phyloP scores from a whole-genome alignment of 2,888 invertebrate species.

The Pyralis farinalis region DNA sequence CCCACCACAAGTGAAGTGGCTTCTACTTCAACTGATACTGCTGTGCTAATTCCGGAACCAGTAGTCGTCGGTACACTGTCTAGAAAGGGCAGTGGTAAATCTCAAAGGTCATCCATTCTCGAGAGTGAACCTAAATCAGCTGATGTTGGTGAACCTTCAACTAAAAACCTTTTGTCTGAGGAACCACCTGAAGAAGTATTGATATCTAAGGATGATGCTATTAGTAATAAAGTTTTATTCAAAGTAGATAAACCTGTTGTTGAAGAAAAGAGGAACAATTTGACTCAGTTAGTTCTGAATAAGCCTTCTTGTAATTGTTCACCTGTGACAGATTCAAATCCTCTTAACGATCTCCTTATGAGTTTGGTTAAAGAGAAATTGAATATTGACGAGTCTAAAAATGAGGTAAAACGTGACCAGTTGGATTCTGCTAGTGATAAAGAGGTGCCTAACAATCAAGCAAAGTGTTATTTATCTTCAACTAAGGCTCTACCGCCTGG shows the following conservation, averaged over 20 bases:
- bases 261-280: slow-evolving; percentile 68
- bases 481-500: slow-evolving; percentile 91
- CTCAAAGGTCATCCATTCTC: slow-evolving; percentile 72
- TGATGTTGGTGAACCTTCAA: slow-evolving; percentile 56
- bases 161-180: slow-evolving; percentile 64
- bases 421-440: slow-evolving; percentile 65
- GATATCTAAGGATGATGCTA: slow-evolving; percentile 71
- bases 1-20: slow-evolving; percentile 43
- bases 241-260: slow-evolving; percentile 58
- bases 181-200: slow-evolving; percentile 55
- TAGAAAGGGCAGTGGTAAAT: slow-evolving; percentile 79
- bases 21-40: slow-evolving; percentile 48
- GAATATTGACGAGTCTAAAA: slow-evolving; percentile 84
- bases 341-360: slow-evolving; percentile 72
- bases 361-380: slow-evolving; percentile 74
- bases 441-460: slow-evolving; percentile 86
- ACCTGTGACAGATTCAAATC: slow-evolving; percentile 67
- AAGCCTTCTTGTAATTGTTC: slow-evolving; percentile 72
- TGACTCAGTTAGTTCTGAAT: slow-evolving; percentile 63
- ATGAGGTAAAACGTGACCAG: slow-evolving; percentile 81
- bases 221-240: slow-evolving; percentile 69
- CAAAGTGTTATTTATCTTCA: slow-evolving; percentile 83
- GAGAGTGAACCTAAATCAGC: slow-evolving; percentile 46
- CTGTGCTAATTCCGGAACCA: slow-evolving; percentile 19
- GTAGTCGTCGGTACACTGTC: slow-evolving; percentile 53